Percentiles rank a stretch among this genome's conserved stretches.
Evolutionary conservation across 2,113 vertebrate species (phyloP).

Genomic region (Sisor rabdophorus): DNA sequence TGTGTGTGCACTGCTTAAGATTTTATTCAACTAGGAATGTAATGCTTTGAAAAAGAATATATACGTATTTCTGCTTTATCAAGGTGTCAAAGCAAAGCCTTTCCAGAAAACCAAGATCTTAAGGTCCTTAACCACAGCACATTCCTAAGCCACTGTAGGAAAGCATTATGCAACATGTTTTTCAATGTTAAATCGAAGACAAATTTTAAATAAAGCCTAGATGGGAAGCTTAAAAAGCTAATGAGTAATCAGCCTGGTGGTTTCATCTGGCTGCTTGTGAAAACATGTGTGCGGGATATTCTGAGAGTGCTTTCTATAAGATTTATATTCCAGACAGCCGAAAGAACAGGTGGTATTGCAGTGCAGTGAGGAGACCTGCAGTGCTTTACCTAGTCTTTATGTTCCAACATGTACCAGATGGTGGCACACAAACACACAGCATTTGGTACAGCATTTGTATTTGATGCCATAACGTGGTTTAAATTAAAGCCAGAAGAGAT

Average conservation of each 20-base stretch:
- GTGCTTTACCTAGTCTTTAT: background rate
- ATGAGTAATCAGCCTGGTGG: background rate
- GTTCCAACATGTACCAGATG: constrained; percentile 15
- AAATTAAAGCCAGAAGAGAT: background rate
- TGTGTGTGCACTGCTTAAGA: constrained; percentile 21
- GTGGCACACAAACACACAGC: constrained; percentile 14
- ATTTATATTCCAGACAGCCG: constrained; percentile 25
- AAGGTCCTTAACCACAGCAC: background rate
- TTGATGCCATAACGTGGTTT: background rate
- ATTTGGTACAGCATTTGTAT: background rate
- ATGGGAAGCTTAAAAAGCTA: background rate
- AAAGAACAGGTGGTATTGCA: background rate
- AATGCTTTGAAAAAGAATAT: constrained; percentile 35
- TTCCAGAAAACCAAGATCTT: background rate
- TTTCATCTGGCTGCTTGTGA: constrained; percentile 14
- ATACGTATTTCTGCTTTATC: constrained; percentile 28
- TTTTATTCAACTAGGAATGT: constrained; percentile 10
- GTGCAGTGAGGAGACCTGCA: background rate
- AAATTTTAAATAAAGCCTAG: background rate
- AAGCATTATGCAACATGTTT: background rate
- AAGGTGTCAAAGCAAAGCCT: constrained; percentile 15
- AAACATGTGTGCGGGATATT: background rate
- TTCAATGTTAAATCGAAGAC: background rate
- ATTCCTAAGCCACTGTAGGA: background rate
- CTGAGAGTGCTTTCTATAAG: constrained; percentile 13